These are phyloP conservation scores for Macrophya alboannulata DNA, from an alignment of 2,888 invertebrate species.

Conservation along the genomic window DNA sequence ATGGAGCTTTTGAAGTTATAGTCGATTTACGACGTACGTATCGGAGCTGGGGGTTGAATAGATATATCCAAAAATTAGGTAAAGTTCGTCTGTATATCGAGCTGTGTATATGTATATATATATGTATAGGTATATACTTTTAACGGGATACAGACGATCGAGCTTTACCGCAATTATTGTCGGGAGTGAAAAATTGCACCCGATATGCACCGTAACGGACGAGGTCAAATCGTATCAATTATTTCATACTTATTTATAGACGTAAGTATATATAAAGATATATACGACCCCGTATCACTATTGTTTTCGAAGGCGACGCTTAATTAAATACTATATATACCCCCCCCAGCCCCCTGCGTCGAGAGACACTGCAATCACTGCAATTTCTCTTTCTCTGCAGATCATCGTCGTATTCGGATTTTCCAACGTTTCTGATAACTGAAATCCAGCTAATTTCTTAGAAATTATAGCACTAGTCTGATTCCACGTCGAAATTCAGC, in stretches of 20 bases:
- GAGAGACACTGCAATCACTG: too few relatives aligned
- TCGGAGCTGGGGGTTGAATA: constrained; percentile 38
- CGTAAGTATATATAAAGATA: constrained; percentile 70
- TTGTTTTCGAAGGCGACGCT: constrained; percentile 71
- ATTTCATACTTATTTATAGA: constrained; percentile 76
- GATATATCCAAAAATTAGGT: constrained; percentile 28
- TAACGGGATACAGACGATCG: neutral
- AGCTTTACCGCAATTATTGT: neutral
- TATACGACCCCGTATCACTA: constrained; percentile 69
- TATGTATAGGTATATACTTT: neutral
- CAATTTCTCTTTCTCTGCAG: too few relatives aligned
- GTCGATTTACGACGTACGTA: neutral
- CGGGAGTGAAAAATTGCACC: constrained; percentile 23
- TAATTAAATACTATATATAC: constrained; percentile 16
- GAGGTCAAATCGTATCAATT: constrained; percentile 73
- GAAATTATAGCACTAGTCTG: too few relatives aligned
- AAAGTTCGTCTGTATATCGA: too few relatives aligned
- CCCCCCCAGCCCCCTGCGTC: neutral
- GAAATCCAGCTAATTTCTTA: too few relatives aligned
- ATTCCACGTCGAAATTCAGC: neutral
- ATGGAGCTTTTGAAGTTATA: neutral
- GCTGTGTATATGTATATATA: neutral
- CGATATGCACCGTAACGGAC: constrained; percentile 50
- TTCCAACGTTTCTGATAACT: too few relatives aligned
- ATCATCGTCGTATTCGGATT: too few relatives aligned